Evolutionary conservation across 2,113 vertebrate genomes (phyloP).

Genomic region (Psilopogon haemacephalus): DNA sequence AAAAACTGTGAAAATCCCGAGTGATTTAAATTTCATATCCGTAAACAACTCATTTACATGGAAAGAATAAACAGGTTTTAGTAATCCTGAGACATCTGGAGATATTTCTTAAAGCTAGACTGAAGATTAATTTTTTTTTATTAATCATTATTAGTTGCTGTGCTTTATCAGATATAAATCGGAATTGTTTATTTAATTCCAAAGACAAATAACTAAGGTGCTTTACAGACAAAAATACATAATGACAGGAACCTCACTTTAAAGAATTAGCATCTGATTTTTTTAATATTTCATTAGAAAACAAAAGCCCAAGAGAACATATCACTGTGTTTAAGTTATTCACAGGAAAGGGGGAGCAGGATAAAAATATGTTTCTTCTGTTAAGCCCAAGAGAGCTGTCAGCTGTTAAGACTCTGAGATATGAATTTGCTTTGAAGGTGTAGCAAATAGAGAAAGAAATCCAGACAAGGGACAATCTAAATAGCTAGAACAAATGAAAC

Average conservation of each 20-base stretch:
- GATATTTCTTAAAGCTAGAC: neutral
- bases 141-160: neutral
- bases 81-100: neutral
- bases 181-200: neutral
- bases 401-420: neutral
- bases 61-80: neutral
- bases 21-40: neutral
- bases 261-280: constrained; percentile 10
- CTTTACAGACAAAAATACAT: constrained; percentile 17
- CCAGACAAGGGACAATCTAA: constrained; percentile 30
- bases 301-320: neutral
- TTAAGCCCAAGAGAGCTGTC: constrained; percentile 36
- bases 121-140: neutral
- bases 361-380: constrained; percentile 1
- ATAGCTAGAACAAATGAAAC: constrained; percentile 51
- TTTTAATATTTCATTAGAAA: constrained; percentile 12
- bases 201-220: neutral
- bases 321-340: neutral
- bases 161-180: neutral
- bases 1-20: neutral
- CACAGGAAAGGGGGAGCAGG: neutral
- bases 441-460: constrained; percentile 16
- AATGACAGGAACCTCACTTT: neutral
- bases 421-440: constrained; percentile 28
- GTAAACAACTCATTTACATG: neutral